A percentile compares a stretch with the other conserved stretches of the same genome.
Conservation (phyloP, 1,140 invertebrate genomes). For the Oryzaephilus surinamensis region DNA sequence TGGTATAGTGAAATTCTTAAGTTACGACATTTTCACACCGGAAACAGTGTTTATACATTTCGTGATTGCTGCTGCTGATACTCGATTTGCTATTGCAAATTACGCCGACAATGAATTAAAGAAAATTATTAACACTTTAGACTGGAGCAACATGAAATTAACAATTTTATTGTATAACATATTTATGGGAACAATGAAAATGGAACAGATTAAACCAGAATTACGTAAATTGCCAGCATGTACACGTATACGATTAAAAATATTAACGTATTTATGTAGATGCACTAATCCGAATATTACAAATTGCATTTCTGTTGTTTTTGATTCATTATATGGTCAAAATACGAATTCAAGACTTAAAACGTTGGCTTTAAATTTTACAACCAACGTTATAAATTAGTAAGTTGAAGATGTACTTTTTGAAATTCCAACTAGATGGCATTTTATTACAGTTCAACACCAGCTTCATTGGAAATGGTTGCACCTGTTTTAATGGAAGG, state of each 20-base stretch:
- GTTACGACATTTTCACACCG: conserved; percentile 62
- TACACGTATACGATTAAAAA: conserved; percentile 70
- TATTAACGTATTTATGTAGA: conserved; percentile 73
- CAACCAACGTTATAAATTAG: conserved; percentile 68
- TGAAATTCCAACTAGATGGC: no score
- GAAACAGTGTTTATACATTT: conserved; percentile 66
- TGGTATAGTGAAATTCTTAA: conserved; percentile 73
- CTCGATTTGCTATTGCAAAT: conserved; percentile 70
- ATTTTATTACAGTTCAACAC: conserved; percentile 46
- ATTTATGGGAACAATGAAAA: conserved; percentile 72
- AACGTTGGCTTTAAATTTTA: conserved; percentile 68
- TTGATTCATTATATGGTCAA: conserved; percentile 75
- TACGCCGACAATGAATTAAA: conserved; percentile 65
- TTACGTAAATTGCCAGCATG: conserved; percentile 65
- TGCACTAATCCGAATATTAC: conserved; percentile 69
- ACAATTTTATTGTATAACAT: conserved; percentile 64
- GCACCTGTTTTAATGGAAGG: conserved; percentile 56
- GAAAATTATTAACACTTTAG: conserved; percentile 61
- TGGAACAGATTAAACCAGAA: no score
- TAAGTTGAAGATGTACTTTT: no score
- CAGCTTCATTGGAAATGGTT: conserved; percentile 47
- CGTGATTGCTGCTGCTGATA: conserved; percentile 77
- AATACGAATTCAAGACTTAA: conserved; percentile 77
- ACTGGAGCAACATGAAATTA: conserved; percentile 60
- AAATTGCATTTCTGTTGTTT: conserved; percentile 72